phyloP scores from a whole-genome alignment of 1,140 invertebrate genomes.

The Tetragonula clypearis region DNA sequence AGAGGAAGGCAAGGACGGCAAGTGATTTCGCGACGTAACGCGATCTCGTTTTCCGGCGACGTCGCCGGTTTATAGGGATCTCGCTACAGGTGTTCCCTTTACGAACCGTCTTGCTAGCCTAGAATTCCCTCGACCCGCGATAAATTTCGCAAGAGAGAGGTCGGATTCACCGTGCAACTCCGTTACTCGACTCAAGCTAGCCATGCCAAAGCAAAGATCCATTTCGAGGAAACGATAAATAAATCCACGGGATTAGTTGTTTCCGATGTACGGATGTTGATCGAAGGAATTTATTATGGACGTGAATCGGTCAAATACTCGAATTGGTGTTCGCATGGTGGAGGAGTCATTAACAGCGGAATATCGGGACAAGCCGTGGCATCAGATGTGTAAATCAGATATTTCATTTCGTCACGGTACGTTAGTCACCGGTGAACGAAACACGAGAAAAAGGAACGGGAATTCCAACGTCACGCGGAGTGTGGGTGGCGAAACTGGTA shows the following conservation, averaged over 20 bases:
- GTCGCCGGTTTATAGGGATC: conserved; percentile 46
- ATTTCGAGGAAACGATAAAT: not conserved
- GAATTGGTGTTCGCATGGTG: conserved; percentile 8
- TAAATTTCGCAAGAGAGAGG: not conserved
- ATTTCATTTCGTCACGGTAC: conserved; percentile 67
- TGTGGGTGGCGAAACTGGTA: conserved; percentile 76
- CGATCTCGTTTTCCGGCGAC: conserved; percentile 42
- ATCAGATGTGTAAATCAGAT: conserved; percentile 67
- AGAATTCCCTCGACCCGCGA: conserved; percentile 19
- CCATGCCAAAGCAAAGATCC: too few relatives aligned
- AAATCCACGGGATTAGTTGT: not conserved
- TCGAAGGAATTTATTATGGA: conserved; percentile 1
- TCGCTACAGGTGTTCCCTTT: conserved; percentile 53
- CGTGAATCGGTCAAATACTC: not conserved
- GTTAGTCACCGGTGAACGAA: conserved; percentile 54
- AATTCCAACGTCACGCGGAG: conserved; percentile 23
- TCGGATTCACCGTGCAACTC: not conserved
- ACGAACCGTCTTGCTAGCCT: not conserved
- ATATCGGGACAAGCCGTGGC: conserved; percentile 26
- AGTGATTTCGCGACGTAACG: not conserved
- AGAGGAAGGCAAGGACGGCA: conserved; percentile 35
- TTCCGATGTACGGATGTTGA: not conserved
- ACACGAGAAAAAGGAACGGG: conserved; percentile 26
- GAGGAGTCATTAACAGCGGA: conserved; percentile 45
- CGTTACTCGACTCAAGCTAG: not conserved